These are phyloP conservation scores for Puntigrus tetrazona DNA, from an alignment of 2,113 vertebrate genomes.

Conservation along the genomic window DNA sequence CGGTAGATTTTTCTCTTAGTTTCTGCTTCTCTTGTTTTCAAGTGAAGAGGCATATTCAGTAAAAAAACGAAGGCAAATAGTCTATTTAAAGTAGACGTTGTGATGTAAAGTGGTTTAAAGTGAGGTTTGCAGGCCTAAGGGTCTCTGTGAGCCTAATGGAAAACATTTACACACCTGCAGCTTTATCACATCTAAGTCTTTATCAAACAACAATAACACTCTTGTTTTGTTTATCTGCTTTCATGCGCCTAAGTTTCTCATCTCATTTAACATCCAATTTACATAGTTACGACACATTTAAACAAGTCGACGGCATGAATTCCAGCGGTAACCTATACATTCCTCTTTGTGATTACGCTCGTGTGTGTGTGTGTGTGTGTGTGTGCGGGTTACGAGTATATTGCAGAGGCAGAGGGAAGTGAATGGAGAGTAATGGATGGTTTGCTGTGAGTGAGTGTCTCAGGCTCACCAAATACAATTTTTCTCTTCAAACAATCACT, in stretches of 20 bases:
- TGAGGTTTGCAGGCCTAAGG: background rate
- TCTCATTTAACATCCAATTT: slow-evolving; percentile 30
- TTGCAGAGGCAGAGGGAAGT: background rate
- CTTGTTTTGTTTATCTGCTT: slow-evolving; percentile 1
- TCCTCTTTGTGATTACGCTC: background rate
- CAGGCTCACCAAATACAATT: slow-evolving; percentile 48
- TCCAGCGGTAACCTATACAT: slow-evolving; percentile 12
- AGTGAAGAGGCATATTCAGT: background rate
- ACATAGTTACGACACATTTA: slow-evolving; percentile 18
- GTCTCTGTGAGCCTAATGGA: background rate
- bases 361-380: background rate
- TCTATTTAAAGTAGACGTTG: background rate
- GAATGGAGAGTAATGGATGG: slow-evolving; percentile 40
- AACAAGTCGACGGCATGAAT: background rate
- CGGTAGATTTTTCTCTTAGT: background rate
- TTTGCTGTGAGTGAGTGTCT: slow-evolving; percentile 43
- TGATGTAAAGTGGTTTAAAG: background rate
- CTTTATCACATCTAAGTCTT: background rate
- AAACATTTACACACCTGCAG: slow-evolving; percentile 14
- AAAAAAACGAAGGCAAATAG: background rate
- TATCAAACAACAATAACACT: slow-evolving; percentile 8
- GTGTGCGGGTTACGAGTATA: background rate
- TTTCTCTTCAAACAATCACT: slow-evolving; percentile 59
- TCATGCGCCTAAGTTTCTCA: background rate
- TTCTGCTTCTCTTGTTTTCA: background rate